Base-by-base conservation (phyloP, 1,140 invertebrate species). In the Drosophila mayri region DNA sequence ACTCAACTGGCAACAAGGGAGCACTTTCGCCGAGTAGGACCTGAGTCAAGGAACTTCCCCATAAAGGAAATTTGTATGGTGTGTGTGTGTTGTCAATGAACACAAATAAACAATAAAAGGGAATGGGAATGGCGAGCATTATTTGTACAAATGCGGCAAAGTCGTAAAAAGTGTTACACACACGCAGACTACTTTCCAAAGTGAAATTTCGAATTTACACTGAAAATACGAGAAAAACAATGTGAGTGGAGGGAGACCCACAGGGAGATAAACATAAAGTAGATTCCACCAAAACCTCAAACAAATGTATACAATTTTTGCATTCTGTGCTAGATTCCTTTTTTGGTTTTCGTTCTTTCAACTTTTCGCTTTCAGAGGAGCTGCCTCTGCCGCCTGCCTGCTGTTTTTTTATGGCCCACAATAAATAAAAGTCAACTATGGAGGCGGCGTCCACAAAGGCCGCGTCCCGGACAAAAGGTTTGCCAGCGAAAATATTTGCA, bases 401-500 rank as follows among this genome's bases (percentile, higher is more conserved):
- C 38, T 50, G 46, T 18, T 38, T 41, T 64, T 86, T 86, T 83
- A 79, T 67, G 71, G 61, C 20, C 60, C 47, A 71, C 79, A 81
- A 61, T 68, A 81, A 81, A 76, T 70, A 68, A 71, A 81, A 70
- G 55, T 59, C 43, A 65, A 76, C 52, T 66, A 44, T 35, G 18
- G 47, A 59, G 46, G 44, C 50, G 50, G 50, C 50, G 18, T 20
- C 50, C 52, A 55, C 52, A 50, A 73, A 54, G 43, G 20, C 38
- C 46, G 43, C 25, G 67, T 46, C 30, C 40, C 52, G 55, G 20
- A 78, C 61, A 62, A 79, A 80, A 71, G 80, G 66, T 72, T 82
- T 79, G 68, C 70, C 77, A 77, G 81, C 60, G 38, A 73, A 87
- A 83, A 88, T 88, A 88, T 90, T 84, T 80, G 84, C 65, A 46